phyloP scores from a whole-genome alignment of 1,140 invertebrate genomes.

The Drosophila seguyi region DNA sequence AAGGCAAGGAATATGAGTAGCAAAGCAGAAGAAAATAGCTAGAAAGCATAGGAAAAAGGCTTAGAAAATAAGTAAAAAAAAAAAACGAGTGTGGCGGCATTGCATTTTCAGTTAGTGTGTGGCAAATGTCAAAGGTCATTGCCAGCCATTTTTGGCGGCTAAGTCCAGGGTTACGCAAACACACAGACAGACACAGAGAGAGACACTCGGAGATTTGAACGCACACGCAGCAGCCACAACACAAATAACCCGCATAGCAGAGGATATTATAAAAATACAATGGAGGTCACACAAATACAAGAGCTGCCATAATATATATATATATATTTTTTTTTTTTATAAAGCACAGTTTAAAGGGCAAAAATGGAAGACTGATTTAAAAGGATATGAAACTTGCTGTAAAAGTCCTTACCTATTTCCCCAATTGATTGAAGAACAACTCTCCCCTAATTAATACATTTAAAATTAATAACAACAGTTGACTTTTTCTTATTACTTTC shows the following conservation, averaged over 20 bases:
- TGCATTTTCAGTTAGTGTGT: conserved; percentile 33
- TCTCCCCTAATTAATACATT: not conserved
- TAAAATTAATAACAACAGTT: conserved; percentile 2
- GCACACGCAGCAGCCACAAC: conserved; percentile 13
- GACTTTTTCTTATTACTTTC: not conserved
- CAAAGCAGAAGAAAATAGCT: not conserved
- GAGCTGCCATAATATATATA: too few species aligned
- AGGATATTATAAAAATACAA: conserved; percentile 12
- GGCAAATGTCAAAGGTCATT: conserved; percentile 75
- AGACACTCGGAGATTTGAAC: not conserved
- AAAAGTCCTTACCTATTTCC: not conserved
- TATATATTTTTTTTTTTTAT: too few species aligned
- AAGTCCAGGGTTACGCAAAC: conserved; percentile 67
- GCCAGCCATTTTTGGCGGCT: conserved; percentile 53
- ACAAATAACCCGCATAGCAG: conserved; percentile 12
- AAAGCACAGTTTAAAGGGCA: conserved; percentile 2
- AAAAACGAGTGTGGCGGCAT: not conserved
- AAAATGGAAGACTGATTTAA: not conserved
- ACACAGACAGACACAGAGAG: conserved; percentile 16
- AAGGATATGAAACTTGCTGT: not conserved
- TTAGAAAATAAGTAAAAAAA: not conserved
- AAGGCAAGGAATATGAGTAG: not conserved
- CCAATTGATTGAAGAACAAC: not conserved
- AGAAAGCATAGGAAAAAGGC: not conserved
- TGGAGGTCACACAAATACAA: conserved; percentile 18